These are phyloP conservation scores for Lophotis ruficrista DNA, from an alignment of 2,113 vertebrate species.

Conservation along the genomic window DNA sequence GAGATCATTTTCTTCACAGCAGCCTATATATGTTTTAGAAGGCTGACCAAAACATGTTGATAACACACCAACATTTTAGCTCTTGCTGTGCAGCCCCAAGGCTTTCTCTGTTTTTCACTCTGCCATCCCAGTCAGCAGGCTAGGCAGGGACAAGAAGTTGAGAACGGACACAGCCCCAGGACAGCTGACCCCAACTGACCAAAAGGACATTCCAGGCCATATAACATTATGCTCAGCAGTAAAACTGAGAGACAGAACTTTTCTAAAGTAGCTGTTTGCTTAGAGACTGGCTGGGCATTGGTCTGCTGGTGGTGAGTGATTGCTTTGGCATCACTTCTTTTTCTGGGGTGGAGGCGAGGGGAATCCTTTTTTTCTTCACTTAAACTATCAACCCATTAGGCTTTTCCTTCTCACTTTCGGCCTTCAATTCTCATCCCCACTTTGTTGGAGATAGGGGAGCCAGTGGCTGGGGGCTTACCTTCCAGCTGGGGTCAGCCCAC, in stretches of 20 bases:
- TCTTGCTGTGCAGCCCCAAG: background rate
- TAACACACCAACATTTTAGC: background rate
- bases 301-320: background rate
- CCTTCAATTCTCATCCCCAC: background rate
- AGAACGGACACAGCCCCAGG: background rate
- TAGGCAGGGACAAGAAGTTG: background rate
- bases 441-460: fast-evolving
- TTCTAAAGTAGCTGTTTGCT: background rate
- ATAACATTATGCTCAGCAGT: background rate
- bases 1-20: background rate
- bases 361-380: background rate
- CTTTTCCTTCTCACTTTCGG: background rate
- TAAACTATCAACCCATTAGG: background rate
- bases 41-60: background rate
- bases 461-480: background rate
- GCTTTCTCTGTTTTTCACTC: background rate
- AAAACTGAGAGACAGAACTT: background rate
- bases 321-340: background rate
- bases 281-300: background rate
- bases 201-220: background rate
- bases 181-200: background rate
- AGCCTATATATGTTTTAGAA: background rate
- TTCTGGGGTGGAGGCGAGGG: background rate
- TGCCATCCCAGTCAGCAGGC: background rate
- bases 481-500: background rate